Evolutionary conservation across 2,888 invertebrate genomes (phyloP), one percentile per base, ranked within the genome.

Genomic region (Hartigia nigra): DNA sequence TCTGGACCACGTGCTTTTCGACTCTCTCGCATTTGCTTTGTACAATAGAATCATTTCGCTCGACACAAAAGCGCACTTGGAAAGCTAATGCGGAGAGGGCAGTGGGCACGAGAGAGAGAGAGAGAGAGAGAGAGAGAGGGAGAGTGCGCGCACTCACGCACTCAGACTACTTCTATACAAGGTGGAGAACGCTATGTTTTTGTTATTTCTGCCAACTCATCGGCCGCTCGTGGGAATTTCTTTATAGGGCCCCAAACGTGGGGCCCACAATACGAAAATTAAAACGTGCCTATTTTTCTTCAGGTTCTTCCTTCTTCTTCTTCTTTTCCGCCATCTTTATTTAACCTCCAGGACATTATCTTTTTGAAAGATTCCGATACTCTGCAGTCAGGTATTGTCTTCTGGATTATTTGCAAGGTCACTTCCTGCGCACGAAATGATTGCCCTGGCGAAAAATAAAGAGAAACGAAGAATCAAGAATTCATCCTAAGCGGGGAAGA

Each of bases 171-270:
- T 55, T 55, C 23, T 55, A 55, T 55, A 55, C 55, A 23, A 55
- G 23, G 55, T 55, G 55, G 55, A 55, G 55, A 55, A 55, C 55
- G 83, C 86, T 87, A 87, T 90, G 89, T 90, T 90, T 87, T 90
- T 88, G 87, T 90, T 89, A 88, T 87, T 87, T 86, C 85, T 87
- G 90, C 88, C 86, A 85, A 90, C 88, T 90, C 90, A 90, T 87
- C 86, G 87, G 85, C 86, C 82, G 83, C 80, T 86, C 89, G 88
- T 88, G 88, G 86, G 88, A 89, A 88, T 86, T 85, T 84, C 84
- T 86, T 86, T 88, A 87, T 87, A 85, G 84, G 79, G 83, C 82
- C 84, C 86, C 84, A 86, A 87, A 55, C 55, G 55, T 86, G 86
- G 82, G 85, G 82, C 83, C 82, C 83, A 86, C 86, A 86, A 88